phyloP scores from a whole-genome alignment of 92 coral and sea anemone species.

The Epizoanthus rinbou region DNA sequence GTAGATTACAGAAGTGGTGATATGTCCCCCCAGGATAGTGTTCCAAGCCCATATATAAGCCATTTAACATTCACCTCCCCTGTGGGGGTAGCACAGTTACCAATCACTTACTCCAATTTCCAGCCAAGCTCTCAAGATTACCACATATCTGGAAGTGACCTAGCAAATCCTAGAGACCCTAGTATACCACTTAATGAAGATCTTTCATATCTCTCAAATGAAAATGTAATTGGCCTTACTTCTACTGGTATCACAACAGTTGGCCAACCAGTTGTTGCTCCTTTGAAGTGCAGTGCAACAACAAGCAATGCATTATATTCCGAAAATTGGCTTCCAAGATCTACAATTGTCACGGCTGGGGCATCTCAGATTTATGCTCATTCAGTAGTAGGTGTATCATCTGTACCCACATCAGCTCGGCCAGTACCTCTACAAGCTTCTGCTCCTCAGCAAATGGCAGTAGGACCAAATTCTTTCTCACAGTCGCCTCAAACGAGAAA shows the following conservation, averaged over 20 bases:
- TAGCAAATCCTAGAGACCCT: neutral
- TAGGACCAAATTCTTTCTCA: neutral
- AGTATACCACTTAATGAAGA: neutral
- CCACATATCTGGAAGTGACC: neutral
- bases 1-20: neutral
- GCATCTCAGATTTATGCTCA: conserved; percentile 13
- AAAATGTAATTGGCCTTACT: neutral
- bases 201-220: neutral
- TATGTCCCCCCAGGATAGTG: conserved; percentile 9
- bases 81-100: neutral
- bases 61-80: conserved; percentile 31
- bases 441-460: neutral
- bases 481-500: conserved; percentile 8
- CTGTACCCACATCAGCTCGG: neutral
- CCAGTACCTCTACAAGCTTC: conserved; percentile 5
- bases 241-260: neutral
- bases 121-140: neutral
- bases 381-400: conserved; percentile 14
- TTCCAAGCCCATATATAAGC: conserved; percentile 9
- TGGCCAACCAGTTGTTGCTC: neutral
- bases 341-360: conserved; percentile 1
- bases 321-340: conserved; percentile 21
- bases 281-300: neutral
- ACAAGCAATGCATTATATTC: conserved; percentile 26
- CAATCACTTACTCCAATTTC: neutral